Percentiles rank a stretch among this genome's conserved stretches.
These are phyloP conservation scores for Ormyrus pomaceus DNA, from an alignment of 2,888 invertebrate genomes.

Conservation along the genomic window DNA sequence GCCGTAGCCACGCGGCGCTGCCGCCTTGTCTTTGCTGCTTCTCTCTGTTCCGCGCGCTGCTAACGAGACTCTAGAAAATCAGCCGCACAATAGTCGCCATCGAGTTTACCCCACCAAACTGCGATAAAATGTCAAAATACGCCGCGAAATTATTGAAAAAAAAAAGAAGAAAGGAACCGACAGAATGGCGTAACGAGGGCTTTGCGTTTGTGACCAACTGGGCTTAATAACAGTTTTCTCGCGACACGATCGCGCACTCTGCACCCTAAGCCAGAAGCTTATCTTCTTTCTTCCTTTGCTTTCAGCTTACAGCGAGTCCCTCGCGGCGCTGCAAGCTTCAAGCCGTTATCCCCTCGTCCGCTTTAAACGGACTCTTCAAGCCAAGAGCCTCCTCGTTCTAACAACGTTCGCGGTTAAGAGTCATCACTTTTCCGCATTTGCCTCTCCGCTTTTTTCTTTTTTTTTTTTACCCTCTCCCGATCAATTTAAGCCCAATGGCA, in stretches of 20 bases:
- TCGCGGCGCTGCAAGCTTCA: conserved; percentile 43
- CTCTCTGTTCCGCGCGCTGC: conserved; percentile 12
- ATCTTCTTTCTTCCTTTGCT: conserved; percentile 22
- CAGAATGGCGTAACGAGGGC: neutral
- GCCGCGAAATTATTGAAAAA: too few relatives aligned
- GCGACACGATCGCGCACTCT: conserved; percentile 44
- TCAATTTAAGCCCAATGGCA: neutral
- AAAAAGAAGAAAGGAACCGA: too few relatives aligned
- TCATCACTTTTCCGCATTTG: conserved; percentile 46
- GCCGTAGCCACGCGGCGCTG: conserved; percentile 52
- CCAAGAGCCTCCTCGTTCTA: conserved; percentile 54
- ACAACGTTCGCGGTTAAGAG: conserved; percentile 48
- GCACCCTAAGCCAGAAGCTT: conserved; percentile 25
- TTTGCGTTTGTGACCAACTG: conserved; percentile 51
- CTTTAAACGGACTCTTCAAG: conserved; percentile 49
- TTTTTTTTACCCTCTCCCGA: neutral
- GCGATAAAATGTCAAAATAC: too few relatives aligned
- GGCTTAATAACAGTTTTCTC: conserved; percentile 49
- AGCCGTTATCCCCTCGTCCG: conserved; percentile 45
- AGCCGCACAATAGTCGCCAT: too few relatives aligned
- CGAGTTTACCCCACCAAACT: too few relatives aligned
- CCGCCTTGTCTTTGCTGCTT: conserved; percentile 13
- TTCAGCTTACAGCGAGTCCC: conserved; percentile 29
- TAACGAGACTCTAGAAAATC: conserved; percentile 5
- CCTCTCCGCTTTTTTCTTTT: neutral